Evolutionary conservation across 30 jellyfish, hydroid and myxozoan species (phyloP), one percentile per base, ranked within the genome.

Genomic region (Aurelia aurita): DNA sequence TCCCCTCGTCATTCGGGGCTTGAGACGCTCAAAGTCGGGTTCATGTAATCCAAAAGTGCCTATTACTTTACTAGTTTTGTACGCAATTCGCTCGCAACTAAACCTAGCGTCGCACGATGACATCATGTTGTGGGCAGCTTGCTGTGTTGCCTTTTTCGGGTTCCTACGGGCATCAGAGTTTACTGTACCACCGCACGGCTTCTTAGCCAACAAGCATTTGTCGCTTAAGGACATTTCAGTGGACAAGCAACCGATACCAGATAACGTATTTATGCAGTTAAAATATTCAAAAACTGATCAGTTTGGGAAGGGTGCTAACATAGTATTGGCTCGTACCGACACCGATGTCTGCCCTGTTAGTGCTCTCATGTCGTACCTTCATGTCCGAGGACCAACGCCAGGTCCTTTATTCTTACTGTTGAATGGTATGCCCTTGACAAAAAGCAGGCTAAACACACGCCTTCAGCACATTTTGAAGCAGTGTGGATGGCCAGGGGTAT

Each of bases 91-190:
- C 34, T 31, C 49, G 0, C 63, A 27, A 28, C 22, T 75, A 34
- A 21, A 75, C 29, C 59, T 75, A 1, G 5, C 57, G 1, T 3
- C 5, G 18, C 27, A 16, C 59, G 57, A 75, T 55, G 77, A 75
- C 59, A 15, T 54, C 1, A 75, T 57, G 87, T 26, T 75, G 19
- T 75, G 87, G 87, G 87, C 87, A 16, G 87, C 87, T 14, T 75
- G 77, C 77, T 19, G 46, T 55, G 27, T 55, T n/a, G 87, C 87
- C 47, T 75, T 54, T 57, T 75, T 75, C n/a, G 87, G 77, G 12
- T 72, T 72, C 49, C 31, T 72, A 29, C 35, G 84, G 21, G 84
- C 69, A 12, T 21, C 69, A 26, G 69, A 72, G 23, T 39, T 72
- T 47, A 72, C 68, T 22, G 47, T 47, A 4, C 84, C 84, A 22